These are phyloP conservation scores for Passer domesticus DNA, from an alignment of 2,113 vertebrate species.

Conservation along the genomic window DNA sequence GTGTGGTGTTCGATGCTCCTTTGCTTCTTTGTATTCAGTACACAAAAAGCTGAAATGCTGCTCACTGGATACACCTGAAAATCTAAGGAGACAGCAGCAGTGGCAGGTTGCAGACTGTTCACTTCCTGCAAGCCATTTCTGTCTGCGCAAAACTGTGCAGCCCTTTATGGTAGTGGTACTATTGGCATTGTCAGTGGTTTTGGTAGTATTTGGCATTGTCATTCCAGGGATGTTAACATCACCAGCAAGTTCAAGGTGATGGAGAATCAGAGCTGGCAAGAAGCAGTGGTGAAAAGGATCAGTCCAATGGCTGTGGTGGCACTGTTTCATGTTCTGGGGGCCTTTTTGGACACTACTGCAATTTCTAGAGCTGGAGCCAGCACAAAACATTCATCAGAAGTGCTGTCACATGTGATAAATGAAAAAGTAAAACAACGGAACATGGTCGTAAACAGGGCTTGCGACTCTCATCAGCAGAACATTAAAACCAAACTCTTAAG, in stretches of 20 bases:
- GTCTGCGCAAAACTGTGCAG: not conserved
- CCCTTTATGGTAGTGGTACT: not conserved
- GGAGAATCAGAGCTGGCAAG: not conserved
- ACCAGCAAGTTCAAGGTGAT: not conserved
- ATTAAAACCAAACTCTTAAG: not conserved
- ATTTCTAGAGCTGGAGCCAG: not conserved
- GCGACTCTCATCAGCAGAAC: not conserved
- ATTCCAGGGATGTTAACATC: not conserved
- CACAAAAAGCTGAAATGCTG: constrained; percentile 9
- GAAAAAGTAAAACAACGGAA: not conserved
- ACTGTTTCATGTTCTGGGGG: not conserved
- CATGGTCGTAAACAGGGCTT: not conserved
- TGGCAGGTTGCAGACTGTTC: not conserved
- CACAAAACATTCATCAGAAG: not conserved
- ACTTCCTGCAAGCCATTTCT: not conserved
- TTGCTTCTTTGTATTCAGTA: not conserved
- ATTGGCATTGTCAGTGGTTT: not conserved
- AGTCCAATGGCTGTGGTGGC: not conserved
- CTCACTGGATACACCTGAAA: not conserved
- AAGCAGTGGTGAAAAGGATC: not conserved
- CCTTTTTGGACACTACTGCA: not conserved
- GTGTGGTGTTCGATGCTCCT: not conserved
- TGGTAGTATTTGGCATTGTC: not conserved
- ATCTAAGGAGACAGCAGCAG: not conserved
- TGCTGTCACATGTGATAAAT: not conserved